Evolutionary conservation across 1,140 invertebrate genomes (phyloP).

Genomic region (Pseudomyrmex sp.): DNA sequence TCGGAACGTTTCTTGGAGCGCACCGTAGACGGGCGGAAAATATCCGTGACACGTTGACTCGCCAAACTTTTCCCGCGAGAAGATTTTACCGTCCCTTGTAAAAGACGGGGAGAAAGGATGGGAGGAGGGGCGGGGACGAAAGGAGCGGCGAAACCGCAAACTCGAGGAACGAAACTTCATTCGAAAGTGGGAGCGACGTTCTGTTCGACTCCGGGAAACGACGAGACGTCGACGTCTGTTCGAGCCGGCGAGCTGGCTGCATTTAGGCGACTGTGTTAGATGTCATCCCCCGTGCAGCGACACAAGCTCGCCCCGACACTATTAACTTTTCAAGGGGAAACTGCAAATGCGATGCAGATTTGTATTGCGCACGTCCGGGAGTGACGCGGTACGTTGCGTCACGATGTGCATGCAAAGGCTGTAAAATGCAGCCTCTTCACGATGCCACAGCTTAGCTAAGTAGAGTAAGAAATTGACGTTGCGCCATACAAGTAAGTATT

Average conservation of each 20-base stretch:
- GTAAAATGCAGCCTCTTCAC: background rate
- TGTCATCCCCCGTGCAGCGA: background rate
- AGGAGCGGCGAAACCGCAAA: constrained; percentile 23
- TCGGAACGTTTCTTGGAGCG: background rate
- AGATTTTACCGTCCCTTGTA: constrained; percentile 25
- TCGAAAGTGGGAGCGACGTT: constrained; percentile 23
- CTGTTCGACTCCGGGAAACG: constrained; percentile 36
- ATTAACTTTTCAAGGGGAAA: constrained; percentile 49
- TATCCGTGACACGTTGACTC: constrained; percentile 25
- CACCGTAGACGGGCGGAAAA: constrained; percentile 1
- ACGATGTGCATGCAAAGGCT: constrained; percentile 6
- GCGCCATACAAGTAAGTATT: background rate
- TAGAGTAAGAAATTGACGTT: constrained; percentile 6
- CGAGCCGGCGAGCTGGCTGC: constrained; percentile 10
- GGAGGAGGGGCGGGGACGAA: background rate
- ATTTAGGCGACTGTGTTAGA: constrained; percentile 47
- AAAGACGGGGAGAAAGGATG: background rate
- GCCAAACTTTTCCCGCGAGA: constrained; percentile 25
- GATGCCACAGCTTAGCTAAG: background rate
- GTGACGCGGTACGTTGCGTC: background rate
- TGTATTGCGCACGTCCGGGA: constrained; percentile 30
- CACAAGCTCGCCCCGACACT: constrained; percentile 8
- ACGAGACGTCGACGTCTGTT: constrained; percentile 27
- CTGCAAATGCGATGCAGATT: constrained; percentile 34
- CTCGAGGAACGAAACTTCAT: constrained; percentile 43